Evolutionary conservation across 2,888 invertebrate genomes (phyloP).

Genomic region (Nipponacmea schrenckii): DNA sequence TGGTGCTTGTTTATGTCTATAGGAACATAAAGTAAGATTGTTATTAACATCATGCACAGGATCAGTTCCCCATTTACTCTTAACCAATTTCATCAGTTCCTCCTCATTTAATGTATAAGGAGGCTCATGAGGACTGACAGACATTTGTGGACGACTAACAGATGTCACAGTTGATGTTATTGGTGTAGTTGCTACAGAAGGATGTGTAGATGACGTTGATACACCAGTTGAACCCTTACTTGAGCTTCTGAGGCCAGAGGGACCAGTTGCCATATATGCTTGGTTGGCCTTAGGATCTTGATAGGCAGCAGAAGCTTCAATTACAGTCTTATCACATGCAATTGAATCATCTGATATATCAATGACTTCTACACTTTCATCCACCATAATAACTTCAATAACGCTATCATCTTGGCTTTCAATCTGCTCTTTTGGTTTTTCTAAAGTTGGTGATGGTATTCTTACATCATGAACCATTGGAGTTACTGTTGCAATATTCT

Average conservation of each 20-base stretch:
- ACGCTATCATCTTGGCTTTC: background rate
- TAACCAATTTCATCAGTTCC: conserved; percentile 12
- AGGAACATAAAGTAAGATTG: conserved; percentile 11
- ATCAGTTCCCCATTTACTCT: conserved; percentile 4
- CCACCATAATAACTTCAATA: background rate
- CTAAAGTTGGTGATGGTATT: background rate
- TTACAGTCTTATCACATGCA: too few species aligned
- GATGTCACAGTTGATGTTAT: too few species aligned
- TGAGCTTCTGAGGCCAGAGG: too few species aligned
- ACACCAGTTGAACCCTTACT: too few species aligned
- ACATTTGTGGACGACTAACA: too few species aligned
- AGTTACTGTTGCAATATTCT: background rate
- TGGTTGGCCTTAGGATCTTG: too few species aligned
- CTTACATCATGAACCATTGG: background rate
- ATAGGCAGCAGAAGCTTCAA: too few species aligned
- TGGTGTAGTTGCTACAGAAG: too few species aligned
- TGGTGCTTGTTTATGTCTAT: background rate
- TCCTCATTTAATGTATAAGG: conserved; percentile 9
- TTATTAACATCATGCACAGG: conserved; percentile 12
- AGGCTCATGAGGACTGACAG: background rate
- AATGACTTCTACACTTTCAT: background rate
- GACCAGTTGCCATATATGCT: too few species aligned
- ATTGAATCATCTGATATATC: background rate
- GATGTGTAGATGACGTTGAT: too few species aligned
- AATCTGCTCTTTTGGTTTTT: background rate